Evolutionary conservation across 2,888 invertebrate genomes (phyloP).

Genomic region (Noctua fimbriata): DNA sequence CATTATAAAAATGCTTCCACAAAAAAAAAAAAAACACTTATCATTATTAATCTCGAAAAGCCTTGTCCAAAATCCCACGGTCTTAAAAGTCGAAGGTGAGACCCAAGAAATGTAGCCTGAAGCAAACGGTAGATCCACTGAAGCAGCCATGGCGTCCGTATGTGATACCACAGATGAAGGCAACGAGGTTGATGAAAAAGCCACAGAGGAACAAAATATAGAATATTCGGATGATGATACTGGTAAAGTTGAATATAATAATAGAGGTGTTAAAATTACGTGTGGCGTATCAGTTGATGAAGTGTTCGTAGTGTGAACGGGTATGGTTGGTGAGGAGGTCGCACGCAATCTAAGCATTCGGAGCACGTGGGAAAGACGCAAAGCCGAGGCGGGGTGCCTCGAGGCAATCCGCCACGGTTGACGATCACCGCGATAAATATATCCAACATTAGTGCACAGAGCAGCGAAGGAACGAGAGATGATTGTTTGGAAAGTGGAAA

Average conservation of each 20-base stretch:
- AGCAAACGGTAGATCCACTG: conserved; percentile 89
- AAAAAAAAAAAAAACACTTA: conserved; percentile 73
- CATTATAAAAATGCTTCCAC: conserved; percentile 35
- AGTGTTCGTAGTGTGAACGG: conserved; percentile 77
- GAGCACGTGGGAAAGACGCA: conserved; percentile 88
- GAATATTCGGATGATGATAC: conserved; percentile 65
- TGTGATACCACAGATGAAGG: conserved; percentile 74
- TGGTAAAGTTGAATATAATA: conserved; percentile 65
- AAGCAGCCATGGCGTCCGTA: conserved; percentile 84
- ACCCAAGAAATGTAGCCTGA: conserved; percentile 84
- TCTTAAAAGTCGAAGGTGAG: conserved; percentile 86
- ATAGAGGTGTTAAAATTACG: conserved; percentile 57
- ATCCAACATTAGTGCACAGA: conserved; percentile 87
- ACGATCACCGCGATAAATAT: conserved; percentile 89
- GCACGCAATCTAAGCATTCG: conserved; percentile 89
- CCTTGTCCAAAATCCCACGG: conserved; percentile 85
- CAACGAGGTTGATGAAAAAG: conserved; percentile 68
- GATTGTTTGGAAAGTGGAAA: conserved; percentile 53
- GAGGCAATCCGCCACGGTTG: conserved; percentile 86
- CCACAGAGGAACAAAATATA: conserved; percentile 76
- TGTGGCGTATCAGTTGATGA: conserved; percentile 72
- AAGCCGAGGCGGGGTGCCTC: conserved; percentile 84
- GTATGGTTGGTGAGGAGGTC: conserved; percentile 83
- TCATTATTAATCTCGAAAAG: conserved; percentile 78
- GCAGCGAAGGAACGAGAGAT: conserved; percentile 78